A percentile compares a stretch with the other conserved stretches of the same genome.
These are phyloP conservation scores for Semicossyphus pulcher DNA, from an alignment of 2,113 vertebrate species.

Conservation along the genomic window DNA sequence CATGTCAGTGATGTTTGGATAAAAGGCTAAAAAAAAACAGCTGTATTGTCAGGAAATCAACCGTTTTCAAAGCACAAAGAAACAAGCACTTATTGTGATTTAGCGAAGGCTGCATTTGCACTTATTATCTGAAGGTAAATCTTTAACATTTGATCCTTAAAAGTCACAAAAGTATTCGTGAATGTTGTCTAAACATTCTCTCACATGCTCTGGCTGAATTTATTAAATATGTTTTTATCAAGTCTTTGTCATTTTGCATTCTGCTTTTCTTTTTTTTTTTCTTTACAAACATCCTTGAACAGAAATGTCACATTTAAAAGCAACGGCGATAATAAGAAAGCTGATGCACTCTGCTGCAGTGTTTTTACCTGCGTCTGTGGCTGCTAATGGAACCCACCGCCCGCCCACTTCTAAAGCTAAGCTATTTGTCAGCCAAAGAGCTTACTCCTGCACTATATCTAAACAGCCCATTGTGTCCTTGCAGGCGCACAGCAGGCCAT, in stretches of 20 bases:
- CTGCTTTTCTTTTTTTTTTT: too few species aligned
- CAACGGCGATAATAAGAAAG: conserved; percentile 40
- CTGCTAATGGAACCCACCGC: conserved; percentile 40
- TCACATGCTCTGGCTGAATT: background rate
- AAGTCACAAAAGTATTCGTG: conserved; percentile 12
- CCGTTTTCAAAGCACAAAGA: background rate
- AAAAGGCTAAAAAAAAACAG: background rate
- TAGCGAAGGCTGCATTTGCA: conserved; percentile 7
- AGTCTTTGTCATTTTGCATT: conserved; percentile 11
- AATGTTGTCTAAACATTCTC: conserved; percentile 24
- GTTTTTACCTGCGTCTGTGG: conserved; percentile 25
- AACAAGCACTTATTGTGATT: background rate
- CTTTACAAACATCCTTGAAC: conserved; percentile 37
- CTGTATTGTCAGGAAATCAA: background rate
- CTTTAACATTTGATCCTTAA: conserved; percentile 22
- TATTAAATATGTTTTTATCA: conserved; percentile 2
- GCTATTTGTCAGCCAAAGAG: conserved; percentile 40
- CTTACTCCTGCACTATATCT: conserved; percentile 29
- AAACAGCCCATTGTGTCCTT: conserved; percentile 40
- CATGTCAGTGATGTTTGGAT: background rate
- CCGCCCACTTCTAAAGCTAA: conserved; percentile 33
- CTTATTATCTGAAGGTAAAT: conserved; percentile 4
- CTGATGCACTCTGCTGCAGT: conserved; percentile 33
- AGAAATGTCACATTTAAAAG: conserved; percentile 39
- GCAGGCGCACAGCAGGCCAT: conserved; percentile 17